A percentile compares a stretch with the other conserved stretches of the same genome.
Conservation (phyloP, 2,888 invertebrate genomes). For the Ophioninae sp. region DNA sequence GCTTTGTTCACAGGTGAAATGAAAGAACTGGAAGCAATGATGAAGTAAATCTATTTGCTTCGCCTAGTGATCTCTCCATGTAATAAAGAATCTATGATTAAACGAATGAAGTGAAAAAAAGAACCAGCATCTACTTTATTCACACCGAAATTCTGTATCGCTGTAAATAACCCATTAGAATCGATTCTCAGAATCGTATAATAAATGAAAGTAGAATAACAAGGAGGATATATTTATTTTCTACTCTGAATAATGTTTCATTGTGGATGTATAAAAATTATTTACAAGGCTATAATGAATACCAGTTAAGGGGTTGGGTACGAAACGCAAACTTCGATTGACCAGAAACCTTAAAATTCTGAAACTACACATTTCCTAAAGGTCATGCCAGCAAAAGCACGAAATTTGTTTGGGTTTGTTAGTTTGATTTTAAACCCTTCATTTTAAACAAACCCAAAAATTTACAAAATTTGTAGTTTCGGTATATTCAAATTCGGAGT, state of each 20-base stretch:
- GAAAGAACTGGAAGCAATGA: conserved; percentile 69
- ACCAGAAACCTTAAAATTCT: too few relatives aligned
- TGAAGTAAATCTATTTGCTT: conserved; percentile 49
- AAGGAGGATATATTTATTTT: neutral
- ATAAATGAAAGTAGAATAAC: neutral
- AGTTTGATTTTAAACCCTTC: too few relatives aligned
- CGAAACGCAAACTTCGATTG: too few relatives aligned
- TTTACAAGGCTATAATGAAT: neutral
- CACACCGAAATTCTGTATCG: neutral
- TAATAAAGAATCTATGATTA: conserved; percentile 44
- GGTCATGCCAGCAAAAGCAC: too few relatives aligned
- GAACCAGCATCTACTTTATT: neutral
- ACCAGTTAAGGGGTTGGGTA: too few relatives aligned
- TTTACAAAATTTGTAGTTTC: too few relatives aligned
- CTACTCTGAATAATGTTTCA: neutral
- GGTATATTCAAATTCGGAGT: too few relatives aligned
- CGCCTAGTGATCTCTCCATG: conserved; percentile 54
- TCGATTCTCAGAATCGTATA: neutral
- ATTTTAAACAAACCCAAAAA: too few relatives aligned
- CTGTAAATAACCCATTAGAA: neutral
- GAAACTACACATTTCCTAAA: too few relatives aligned
- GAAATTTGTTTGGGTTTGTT: too few relatives aligned
- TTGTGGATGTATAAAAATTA: neutral
- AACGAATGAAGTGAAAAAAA: conserved; percentile 26
- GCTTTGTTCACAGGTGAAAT: conserved; percentile 81